Percentiles rank a stretch among this genome's conserved stretches.
phyloP scores from a whole-genome alignment of 2,797 vertebrate genomes.

The Enteromius argenteus region DNA sequence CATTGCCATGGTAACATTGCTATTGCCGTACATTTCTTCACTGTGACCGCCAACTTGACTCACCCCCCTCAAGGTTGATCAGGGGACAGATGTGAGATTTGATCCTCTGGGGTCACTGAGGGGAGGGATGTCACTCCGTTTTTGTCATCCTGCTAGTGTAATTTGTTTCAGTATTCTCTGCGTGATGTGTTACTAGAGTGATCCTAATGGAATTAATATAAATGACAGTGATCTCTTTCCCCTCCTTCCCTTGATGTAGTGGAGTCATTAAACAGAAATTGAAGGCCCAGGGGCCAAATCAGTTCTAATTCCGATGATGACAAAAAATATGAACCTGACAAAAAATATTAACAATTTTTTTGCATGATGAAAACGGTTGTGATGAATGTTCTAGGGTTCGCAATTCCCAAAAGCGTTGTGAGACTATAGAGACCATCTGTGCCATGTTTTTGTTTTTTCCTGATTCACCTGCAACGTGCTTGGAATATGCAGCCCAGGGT shows the following conservation, averaged over 20 bases:
- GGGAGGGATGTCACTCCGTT: not conserved
- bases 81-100: conserved; percentile 8
- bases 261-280: conserved; percentile 27
- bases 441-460: no score
- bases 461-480: not conserved
- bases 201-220: conserved; percentile 27
- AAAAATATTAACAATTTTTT: not conserved
- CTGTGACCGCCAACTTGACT: conserved; percentile 1
- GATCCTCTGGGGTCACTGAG: not conserved
- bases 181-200: conserved; percentile 9
- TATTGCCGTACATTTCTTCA: conserved; percentile 30
- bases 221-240: conserved; percentile 15
- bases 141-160: not conserved
- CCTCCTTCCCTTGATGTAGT: conserved; percentile 6
- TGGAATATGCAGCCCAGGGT: not conserved
- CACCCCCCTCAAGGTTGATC: conserved; percentile 28
- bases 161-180: conserved; percentile 12
- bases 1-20: not conserved
- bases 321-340: conserved; percentile 8
- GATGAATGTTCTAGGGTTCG: not conserved
- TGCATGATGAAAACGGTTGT: not conserved
- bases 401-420: not conserved
- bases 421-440: not conserved
- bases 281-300: conserved; percentile 10
- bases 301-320: not conserved